Evolutionary conservation across 2,797 vertebrate genomes (phyloP), one percentile per base, ranked within the genome.

Genomic region (Danio choprae): DNA sequence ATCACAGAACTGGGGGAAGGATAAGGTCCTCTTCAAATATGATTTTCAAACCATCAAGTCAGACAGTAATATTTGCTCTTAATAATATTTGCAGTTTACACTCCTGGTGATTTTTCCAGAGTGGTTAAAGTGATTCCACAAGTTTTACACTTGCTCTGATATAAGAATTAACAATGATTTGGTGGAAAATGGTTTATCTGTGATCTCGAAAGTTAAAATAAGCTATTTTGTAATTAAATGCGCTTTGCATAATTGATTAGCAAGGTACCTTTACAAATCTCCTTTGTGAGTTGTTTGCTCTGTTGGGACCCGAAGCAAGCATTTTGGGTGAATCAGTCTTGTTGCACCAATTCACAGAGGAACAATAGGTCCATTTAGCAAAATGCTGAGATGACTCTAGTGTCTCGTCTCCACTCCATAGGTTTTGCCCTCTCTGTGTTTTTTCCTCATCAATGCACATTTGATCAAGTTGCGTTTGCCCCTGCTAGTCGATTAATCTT

Each of bases 401-500:
- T 63, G 58, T 58, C 71, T 71, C n/a, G 22, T 85, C 86, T 79
- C 73, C 40, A 86, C 75, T 87, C 76, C 44, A 74, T 77, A 82
- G 82, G 82, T 74, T 81, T 87, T 84, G 83, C 80, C 75, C 85
- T 81, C 77, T 90, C 85, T 55, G 69, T 82, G 84, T 81, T 82
- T 80, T 79, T 85, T 88, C 84, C 86, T 83, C 85, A 87, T 91
- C 90, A 89, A 88, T 91, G 86, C 41, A 64, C 78, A 89, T 91
- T 91, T 91, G 88, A 93, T 94, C 90, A 91, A 90, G 90, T 83
- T 62, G 82, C 81, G 85, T 87, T 80, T 75, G 84, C 70, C 76
- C 84, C 75, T 69, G 84, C 83, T 41, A 16, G 81, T 82, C 51
- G 84, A 92, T 94, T 91, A 88, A 91, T 94, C 91, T 91, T 82